Conservation (phyloP, 2,113 vertebrate species). For the Siniperca chuatsi region DNA sequence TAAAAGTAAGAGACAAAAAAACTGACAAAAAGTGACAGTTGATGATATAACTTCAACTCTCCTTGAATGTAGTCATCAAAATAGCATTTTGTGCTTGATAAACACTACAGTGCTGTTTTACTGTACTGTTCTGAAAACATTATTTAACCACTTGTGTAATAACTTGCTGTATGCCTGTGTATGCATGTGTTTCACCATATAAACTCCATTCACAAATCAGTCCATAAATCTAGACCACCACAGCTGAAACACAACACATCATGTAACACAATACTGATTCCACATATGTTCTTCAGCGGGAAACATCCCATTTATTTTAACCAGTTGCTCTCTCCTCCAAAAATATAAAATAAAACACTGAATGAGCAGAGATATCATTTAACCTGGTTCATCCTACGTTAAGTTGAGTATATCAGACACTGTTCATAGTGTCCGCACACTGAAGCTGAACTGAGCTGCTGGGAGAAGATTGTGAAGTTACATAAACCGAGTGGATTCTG, state of each 20-base stretch:
- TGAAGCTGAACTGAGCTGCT: conserved; percentile 25
- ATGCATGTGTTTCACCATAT: conserved; percentile 4
- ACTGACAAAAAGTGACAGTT: not conserved
- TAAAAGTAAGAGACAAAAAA: not conserved
- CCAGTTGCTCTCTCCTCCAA: conserved; percentile 10
- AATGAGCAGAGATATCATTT: conserved; percentile 15
- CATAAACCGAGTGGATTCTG: conserved; percentile 32
- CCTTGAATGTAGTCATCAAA: not conserved
- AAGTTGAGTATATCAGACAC: conserved; percentile 12
- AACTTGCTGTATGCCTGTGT: not conserved
- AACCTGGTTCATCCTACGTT: conserved; percentile 40
- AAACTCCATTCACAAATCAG: conserved; percentile 13
- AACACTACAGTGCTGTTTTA: not conserved
- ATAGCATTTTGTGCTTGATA: not conserved
- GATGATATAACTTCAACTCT: not conserved
- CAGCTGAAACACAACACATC: conserved; percentile 19
- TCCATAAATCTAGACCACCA: conserved; percentile 32
- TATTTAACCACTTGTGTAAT: not conserved
- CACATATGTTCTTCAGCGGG: conserved; percentile 21
- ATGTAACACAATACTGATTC: conserved; percentile 32
- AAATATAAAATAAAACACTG: not conserved
- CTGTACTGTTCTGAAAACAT: not conserved
- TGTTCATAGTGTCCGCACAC: conserved; percentile 13
- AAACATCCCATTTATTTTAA: conserved; percentile 16
- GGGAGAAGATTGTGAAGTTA: conserved; percentile 24